These are phyloP conservation scores for Halcyon senegalensis DNA, from an alignment of 2,113 vertebrate species.

Conservation along the genomic window DNA sequence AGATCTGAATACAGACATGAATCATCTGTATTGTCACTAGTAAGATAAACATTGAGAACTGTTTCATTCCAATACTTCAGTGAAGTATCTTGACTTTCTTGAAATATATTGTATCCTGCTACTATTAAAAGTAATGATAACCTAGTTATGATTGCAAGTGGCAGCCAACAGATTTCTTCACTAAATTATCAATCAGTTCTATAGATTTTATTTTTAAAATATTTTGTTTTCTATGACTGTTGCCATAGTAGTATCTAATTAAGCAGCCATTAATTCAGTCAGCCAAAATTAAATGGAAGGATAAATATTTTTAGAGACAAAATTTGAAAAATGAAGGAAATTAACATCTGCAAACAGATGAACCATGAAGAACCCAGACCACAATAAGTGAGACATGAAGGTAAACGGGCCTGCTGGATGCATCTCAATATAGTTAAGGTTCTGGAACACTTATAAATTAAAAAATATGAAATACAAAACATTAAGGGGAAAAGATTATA, in stretches of 20 bases:
- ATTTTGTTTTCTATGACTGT: neutral
- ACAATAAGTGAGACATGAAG: neutral
- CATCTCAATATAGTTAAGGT: neutral
- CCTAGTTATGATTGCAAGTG: neutral
- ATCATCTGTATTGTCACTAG: neutral
- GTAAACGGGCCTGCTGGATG: neutral
- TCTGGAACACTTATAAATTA: neutral
- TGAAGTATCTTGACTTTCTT: neutral
- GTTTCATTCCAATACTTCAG: neutral
- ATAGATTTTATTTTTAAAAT: neutral
- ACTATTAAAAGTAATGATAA: neutral
- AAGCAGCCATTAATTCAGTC: neutral
- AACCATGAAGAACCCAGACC: neutral
- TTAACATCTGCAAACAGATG: neutral
- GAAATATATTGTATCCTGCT: neutral
- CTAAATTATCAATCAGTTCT: neutral
- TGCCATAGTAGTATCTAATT: neutral
- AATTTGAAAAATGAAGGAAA: neutral
- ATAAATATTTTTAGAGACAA: neutral
- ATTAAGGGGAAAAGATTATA: neutral
- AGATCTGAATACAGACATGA: neutral
- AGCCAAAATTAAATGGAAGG: neutral
- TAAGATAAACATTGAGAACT: neutral
- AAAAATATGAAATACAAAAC: neutral
- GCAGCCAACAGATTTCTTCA: neutral